phyloP scores from a whole-genome alignment of 1,140 invertebrate genomes.

The Phymorhynchus buccinoides region DNA sequence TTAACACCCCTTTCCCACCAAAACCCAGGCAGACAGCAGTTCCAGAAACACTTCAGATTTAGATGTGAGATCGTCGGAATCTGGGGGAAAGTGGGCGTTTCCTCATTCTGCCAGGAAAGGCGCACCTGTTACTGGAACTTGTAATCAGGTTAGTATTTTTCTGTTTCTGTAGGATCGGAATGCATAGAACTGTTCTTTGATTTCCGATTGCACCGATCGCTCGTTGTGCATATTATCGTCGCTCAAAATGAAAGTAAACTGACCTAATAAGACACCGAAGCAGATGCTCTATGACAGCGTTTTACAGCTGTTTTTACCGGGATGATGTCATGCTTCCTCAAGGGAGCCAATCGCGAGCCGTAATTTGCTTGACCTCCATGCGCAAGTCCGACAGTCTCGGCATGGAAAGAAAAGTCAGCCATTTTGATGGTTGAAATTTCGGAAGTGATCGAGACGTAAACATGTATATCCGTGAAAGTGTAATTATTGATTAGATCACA shows the following conservation, averaged over 20 bases:
- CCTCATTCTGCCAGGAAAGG: not conserved
- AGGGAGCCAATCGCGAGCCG: conserved; percentile 60
- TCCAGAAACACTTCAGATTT: no score
- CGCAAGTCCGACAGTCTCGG: conserved; percentile 64
- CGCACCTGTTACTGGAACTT: conserved; percentile 29
- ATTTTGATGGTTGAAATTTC: conserved; percentile 65
- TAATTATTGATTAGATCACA: conserved; percentile 23
- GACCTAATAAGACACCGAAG: not conserved
- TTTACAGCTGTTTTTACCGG: conserved; percentile 50
- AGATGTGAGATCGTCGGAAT: not conserved
- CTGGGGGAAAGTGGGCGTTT: conserved; percentile 32
- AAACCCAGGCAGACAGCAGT: no score
- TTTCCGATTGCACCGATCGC: not conserved
- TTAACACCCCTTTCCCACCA: no score
- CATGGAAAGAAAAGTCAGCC: conserved; percentile 68
- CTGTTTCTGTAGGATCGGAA: not conserved
- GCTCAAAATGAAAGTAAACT: not conserved
- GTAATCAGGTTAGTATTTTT: not conserved
- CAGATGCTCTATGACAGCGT: conserved; percentile 35
- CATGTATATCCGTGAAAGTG: conserved; percentile 36
- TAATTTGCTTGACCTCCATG: conserved; percentile 59
- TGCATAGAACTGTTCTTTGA: not conserved
- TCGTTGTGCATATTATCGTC: not conserved
- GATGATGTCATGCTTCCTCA: conserved; percentile 67
- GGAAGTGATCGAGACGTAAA: conserved; percentile 51